Percentiles rank a stretch among this genome's conserved stretches.
Evolutionary conservation across 2,113 vertebrate genomes (phyloP).

Genomic region (Amphiprion percula): DNA sequence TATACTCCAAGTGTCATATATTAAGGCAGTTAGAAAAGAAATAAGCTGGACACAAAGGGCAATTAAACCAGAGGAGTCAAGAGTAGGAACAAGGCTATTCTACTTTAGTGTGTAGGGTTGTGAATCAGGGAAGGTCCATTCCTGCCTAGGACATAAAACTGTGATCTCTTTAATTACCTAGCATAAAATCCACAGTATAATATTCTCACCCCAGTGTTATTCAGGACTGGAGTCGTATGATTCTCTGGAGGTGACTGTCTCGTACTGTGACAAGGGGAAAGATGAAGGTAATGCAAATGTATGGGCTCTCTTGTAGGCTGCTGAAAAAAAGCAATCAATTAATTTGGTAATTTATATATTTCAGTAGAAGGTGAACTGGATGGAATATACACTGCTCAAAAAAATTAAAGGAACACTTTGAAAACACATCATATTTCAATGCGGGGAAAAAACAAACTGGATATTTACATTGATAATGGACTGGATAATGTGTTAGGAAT

Average conservation of each 20-base stretch:
- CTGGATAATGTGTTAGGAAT: too few species aligned
- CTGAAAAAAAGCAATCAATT: conserved; percentile 73
- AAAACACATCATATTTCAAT: too few species aligned
- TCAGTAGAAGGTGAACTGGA: conserved; percentile 68
- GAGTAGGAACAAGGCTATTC: conserved; percentile 60
- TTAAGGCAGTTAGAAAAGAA: conserved; percentile 49
- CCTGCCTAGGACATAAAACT: conserved; percentile 78
- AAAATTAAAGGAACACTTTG: too few species aligned
- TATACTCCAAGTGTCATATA: conserved; percentile 38
- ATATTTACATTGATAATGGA: too few species aligned
- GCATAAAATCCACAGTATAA: conserved; percentile 80
- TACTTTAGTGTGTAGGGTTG: conserved; percentile 64
- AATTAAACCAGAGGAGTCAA: conserved; percentile 68
- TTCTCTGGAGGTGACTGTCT: conserved; percentile 75
- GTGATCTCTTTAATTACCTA: conserved; percentile 78
- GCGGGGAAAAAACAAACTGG: too few species aligned
- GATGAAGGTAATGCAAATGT: conserved; percentile 74
- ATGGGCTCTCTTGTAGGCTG: conserved; percentile 67
- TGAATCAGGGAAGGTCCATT: conserved; percentile 71
- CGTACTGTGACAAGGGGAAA: conserved; percentile 54
- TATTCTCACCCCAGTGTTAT: conserved; percentile 67
- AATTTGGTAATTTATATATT: conserved; percentile 76
- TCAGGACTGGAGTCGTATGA: conserved; percentile 70
- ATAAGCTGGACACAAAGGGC: conserved; percentile 64
- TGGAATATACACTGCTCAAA: conserved; percentile 28